Percentiles rank a stretch among this genome's conserved stretches.
Evolutionary conservation across 2,888 invertebrate genomes (phyloP).

Genomic region (Himalopsyche anomala): DNA sequence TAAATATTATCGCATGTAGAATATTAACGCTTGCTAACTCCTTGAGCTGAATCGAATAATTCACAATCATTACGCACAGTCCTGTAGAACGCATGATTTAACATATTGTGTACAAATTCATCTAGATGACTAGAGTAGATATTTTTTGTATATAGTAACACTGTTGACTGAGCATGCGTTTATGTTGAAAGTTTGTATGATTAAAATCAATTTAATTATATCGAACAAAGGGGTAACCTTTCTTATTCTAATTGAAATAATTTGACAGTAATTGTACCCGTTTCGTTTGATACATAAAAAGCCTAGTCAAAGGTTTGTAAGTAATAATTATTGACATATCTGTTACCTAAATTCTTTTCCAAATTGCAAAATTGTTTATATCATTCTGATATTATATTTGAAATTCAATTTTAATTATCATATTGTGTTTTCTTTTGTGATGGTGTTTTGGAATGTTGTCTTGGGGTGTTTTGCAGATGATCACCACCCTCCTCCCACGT

Average conservation of each 20-base stretch:
- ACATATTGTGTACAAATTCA: conserved; percentile 33
- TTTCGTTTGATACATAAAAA: background rate
- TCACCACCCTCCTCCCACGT: conserved; percentile 98
- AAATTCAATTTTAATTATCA: conserved; percentile 19
- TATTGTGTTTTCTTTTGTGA: conserved; percentile 67
- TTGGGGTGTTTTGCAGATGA: conserved; percentile 92
- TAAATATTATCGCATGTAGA: conserved; percentile 29
- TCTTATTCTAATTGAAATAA: background rate
- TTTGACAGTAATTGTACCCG: background rate
- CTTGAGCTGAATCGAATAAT: conserved; percentile 21
- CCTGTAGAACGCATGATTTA: conserved; percentile 15
- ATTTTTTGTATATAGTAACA: conserved; percentile 1
- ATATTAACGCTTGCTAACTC: conserved; percentile 19
- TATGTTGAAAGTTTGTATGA: conserved; percentile 35
- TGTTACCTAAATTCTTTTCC: background rate
- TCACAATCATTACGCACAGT: conserved; percentile 37
- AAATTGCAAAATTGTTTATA: background rate
- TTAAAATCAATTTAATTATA: conserved; percentile 10
- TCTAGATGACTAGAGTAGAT: background rate
- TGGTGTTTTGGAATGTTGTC: conserved; percentile 78
- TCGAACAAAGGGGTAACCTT: conserved; percentile 2
- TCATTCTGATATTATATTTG: background rate
- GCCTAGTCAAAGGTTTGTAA: background rate
- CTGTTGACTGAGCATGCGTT: conserved; percentile 23
- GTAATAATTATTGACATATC: conserved; percentile 1